Evolutionary conservation across 2,113 vertebrate genomes (phyloP).

Genomic region (Indri indri): DNA sequence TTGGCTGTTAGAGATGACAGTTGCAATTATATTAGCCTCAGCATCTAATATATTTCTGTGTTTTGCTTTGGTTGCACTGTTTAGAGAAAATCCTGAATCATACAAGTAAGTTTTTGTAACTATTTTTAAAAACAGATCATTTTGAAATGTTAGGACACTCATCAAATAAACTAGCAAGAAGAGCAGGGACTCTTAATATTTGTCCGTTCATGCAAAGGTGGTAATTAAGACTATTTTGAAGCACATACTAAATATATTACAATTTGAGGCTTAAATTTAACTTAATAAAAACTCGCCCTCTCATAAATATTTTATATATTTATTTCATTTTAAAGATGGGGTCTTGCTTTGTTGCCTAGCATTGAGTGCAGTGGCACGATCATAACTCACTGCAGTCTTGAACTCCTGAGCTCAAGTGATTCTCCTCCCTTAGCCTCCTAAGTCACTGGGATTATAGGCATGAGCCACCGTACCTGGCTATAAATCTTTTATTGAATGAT

Average conservation of each 20-base stretch:
- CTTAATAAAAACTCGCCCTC: neutral
- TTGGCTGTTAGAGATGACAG: neutral
- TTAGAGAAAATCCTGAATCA: conserved; percentile 20
- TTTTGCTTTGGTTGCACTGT: neutral
- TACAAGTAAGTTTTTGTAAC: neutral
- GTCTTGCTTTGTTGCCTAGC: too few species aligned
- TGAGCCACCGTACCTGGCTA: neutral
- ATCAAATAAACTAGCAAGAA: neutral
- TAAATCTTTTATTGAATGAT: neutral
- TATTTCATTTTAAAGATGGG: too few species aligned
- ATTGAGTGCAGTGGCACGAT: too few species aligned
- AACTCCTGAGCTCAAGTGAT: too few species aligned
- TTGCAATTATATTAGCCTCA: neutral
- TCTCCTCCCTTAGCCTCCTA: too few species aligned
- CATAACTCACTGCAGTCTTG: too few species aligned
- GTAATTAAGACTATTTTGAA: conserved; percentile 5
- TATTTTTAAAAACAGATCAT: neutral
- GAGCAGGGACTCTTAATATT: neutral
- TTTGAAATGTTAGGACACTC: neutral
- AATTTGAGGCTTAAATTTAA: conserved; percentile 6
- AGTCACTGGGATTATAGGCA: too few species aligned
- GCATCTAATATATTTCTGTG: neutral
- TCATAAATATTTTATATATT: neutral
- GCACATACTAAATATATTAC: neutral
- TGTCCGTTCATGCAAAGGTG: neutral